phyloP scores from a whole-genome alignment of 2,113 vertebrate species.

The Callithrix jacchus region DNA sequence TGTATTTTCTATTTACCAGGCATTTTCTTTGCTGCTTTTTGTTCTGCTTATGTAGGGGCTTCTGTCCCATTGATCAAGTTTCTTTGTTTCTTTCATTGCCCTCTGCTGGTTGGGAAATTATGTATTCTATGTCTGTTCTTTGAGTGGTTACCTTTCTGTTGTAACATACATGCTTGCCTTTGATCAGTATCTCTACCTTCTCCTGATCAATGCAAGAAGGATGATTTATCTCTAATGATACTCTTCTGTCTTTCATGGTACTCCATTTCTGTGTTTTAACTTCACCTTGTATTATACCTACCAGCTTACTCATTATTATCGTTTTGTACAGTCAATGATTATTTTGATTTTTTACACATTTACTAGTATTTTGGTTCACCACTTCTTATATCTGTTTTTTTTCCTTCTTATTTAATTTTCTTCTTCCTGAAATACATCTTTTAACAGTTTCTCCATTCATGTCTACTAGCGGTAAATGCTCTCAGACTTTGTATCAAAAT shows the following conservation, averaged over 20 bases:
- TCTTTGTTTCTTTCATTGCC: not conserved
- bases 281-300: not conserved
- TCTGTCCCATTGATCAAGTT: not conserved
- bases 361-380: not conserved
- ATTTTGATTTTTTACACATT: not conserved
- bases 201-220: not conserved
- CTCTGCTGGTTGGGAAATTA: not conserved
- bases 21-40: not conserved
- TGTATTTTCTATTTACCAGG: not conserved
- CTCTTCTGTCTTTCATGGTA: not conserved
- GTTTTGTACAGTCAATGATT: not conserved
- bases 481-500: not conserved
- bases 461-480: no score
- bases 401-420: not conserved
- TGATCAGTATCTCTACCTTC: not conserved
- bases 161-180: not conserved
- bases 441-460: not conserved
- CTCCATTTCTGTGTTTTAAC: not conserved
- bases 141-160: not conserved
- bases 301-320: not conserved
- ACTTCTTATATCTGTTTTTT: not conserved
- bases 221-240: not conserved
- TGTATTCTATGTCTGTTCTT: not conserved
- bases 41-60: not conserved
- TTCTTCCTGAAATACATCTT: not conserved